phyloP scores from a whole-genome alignment of 2,797 vertebrate genomes.

The Chloroceryle inda region DNA sequence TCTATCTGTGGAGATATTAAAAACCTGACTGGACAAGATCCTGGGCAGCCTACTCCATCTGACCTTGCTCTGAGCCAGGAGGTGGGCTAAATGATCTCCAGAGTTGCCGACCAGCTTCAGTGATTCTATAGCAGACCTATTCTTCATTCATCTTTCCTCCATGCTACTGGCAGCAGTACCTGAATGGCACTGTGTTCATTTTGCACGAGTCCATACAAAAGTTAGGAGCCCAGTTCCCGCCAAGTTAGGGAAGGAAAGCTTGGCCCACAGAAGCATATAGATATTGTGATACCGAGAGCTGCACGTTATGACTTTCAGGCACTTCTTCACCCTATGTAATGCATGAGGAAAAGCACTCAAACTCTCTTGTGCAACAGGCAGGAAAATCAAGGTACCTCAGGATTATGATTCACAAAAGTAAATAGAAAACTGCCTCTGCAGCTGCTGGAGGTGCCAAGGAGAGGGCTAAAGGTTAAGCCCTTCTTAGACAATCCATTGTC shows the following conservation, averaged over 20 bases:
- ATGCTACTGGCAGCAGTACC: background rate
- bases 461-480: background rate
- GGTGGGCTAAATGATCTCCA: background rate
- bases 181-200: background rate
- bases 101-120: background rate
- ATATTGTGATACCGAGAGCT: background rate
- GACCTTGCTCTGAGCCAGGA: background rate
- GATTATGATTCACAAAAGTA: background rate
- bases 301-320: background rate
- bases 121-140: background rate
- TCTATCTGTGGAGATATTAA: background rate
- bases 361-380: background rate
- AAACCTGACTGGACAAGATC: fast-evolving
- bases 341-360: background rate
- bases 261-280: background rate
- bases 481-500: background rate
- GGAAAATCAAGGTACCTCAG: background rate
- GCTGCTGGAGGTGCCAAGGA: background rate
- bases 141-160: background rate
- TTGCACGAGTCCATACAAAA: background rate
- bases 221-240: background rate
- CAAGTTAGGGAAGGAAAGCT: background rate
- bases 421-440: background rate
- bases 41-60: background rate
- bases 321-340: background rate